Evolutionary conservation across 2,113 vertebrate genomes (phyloP).

Genomic region (Epinephelus moara): DNA sequence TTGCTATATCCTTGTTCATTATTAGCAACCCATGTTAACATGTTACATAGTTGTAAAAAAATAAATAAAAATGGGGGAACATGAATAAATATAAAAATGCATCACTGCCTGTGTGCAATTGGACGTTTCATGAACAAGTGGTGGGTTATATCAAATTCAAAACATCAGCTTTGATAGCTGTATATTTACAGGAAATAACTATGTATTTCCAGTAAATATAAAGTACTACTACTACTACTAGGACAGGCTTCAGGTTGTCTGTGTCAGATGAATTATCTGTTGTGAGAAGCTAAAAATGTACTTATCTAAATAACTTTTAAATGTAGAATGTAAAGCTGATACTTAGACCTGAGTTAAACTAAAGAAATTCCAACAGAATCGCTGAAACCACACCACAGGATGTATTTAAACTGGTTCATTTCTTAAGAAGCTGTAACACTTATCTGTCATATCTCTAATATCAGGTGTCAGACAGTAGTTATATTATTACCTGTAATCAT

Average conservation of each 20-base stretch:
- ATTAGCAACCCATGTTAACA: not conserved
- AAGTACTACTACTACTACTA: not conserved
- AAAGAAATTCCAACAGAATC: not conserved
- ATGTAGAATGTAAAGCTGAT: too few species aligned
- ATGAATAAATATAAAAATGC: not conserved
- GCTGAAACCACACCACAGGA: not conserved
- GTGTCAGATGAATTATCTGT: not conserved
- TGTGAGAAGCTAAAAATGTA: not conserved
- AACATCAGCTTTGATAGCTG: not conserved
- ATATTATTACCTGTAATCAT: constrained; percentile 1
- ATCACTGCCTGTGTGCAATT: not conserved
- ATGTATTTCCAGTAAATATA: too few species aligned
- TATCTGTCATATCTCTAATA: not conserved
- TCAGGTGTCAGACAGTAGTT: too few species aligned
- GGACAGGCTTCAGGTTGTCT: not conserved
- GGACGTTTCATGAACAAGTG: not conserved
- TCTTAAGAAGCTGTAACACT: not conserved
- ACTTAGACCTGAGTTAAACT: too few species aligned
- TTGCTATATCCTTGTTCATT: not conserved
- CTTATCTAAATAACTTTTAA: not conserved
- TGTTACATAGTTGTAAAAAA: not conserved
- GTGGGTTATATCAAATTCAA: not conserved
- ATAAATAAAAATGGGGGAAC: too few species aligned
- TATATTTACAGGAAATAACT: not conserved
- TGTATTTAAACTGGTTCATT: not conserved